A percentile compares a stretch with the other conserved stretches of the same genome.
These are phyloP conservation scores for Dendrocincla fuliginosa DNA, from an alignment of 2,797 vertebrate species.

Conservation along the genomic window DNA sequence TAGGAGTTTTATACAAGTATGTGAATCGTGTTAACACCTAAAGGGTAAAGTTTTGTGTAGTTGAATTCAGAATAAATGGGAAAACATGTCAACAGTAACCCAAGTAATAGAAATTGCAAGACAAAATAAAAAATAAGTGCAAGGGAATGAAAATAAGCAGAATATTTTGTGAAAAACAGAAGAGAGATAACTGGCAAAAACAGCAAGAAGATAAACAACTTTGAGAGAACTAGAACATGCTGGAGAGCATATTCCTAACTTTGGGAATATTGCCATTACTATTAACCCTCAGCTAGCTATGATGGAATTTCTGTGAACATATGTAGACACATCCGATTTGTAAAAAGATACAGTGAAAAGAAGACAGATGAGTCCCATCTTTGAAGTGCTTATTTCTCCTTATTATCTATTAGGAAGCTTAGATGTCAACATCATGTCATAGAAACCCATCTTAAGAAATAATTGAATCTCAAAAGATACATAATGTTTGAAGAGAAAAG, in stretches of 20 bases:
- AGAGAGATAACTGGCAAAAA: neutral
- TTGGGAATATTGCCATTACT: neutral
- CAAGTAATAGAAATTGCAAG: neutral
- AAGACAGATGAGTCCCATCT: neutral
- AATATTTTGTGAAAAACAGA: neutral
- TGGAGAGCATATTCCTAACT: neutral
- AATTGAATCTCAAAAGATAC: neutral
- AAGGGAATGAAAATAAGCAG: neutral
- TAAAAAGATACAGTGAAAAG: neutral
- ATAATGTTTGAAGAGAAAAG: neutral
- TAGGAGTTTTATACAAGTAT: neutral
- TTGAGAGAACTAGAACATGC: neutral
- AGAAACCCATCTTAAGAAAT: neutral
- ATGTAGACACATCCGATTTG: accelerated
- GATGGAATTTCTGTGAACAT: neutral
- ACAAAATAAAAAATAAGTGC: neutral
- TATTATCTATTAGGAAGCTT: neutral
- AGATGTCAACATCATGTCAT: neutral
- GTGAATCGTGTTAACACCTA: neutral
- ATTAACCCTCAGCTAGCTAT: neutral
- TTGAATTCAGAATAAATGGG: neutral
- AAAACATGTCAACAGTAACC: neutral
- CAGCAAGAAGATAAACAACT: neutral
- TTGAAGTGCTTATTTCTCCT: neutral
- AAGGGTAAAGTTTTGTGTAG: neutral